Base-by-base conservation (phyloP, 2,113 vertebrate species). In the Salvelinus sp. region DNA sequence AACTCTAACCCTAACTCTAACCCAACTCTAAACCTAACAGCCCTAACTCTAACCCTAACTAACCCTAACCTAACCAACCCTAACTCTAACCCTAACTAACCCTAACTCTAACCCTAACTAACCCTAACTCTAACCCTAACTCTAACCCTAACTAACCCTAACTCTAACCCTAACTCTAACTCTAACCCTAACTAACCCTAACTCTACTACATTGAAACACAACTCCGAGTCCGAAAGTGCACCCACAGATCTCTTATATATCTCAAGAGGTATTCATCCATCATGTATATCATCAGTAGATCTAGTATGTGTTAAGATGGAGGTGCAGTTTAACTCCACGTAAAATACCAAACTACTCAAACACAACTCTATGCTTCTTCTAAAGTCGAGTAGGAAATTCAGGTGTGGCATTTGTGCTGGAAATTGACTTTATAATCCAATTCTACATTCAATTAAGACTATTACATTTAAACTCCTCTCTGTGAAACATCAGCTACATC, bases 131-230 rank as follows among this genome's bases (percentile, higher is more conserved):
- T 2, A 28, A 28, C 28, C 3, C 28, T 28, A 28, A 28, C 4
- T 30, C 28, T 4, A 28, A 4, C 28, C 28, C 3, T 28, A 28
- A 28, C 3, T 28, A 28, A 28, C 7, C 12, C 13, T 9, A 6
- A 38, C 6, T 6, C 33, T 30, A 30, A 30, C 30, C 1, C 64
- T 67, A 79, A 74, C 1, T 69, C 73, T 66, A 22, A 70, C 38
- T 12, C 38, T 1, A 44, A 69, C 6, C 4, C 30, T 30, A 30
- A 5, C 30, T 33, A 33, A 33, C 4, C 30, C 4, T 33, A 6
- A 33, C 30, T 6, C 30, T 33, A 38, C 6, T 38, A 14, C 44
- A 57, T 75, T 73, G 25, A 70, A 73, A 79, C 72, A 69, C 84
- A 69, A 85, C 70, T 69, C 72, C 76, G 64, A 73, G 58, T 27